These are phyloP conservation scores for Hypena proboscidalis DNA, from an alignment of 2,888 invertebrate genomes.

Conservation along the genomic window DNA sequence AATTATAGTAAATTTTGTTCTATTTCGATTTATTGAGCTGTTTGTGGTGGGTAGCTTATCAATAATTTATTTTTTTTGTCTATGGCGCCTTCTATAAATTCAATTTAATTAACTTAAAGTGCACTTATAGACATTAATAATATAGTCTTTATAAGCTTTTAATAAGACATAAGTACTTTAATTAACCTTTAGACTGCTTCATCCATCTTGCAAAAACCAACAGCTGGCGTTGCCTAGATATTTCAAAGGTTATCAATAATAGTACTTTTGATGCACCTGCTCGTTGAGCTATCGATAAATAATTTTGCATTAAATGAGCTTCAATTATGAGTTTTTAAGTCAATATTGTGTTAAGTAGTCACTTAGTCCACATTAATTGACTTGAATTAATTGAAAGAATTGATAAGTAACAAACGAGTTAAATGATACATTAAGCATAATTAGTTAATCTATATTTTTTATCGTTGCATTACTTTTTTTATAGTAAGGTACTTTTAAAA, in stretches of 20 bases:
- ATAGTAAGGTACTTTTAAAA: too few species aligned
- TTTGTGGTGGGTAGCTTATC: slow-evolving; percentile 20
- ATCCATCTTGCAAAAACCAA: slow-evolving; percentile 13
- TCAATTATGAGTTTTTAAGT: slow-evolving; percentile 16
- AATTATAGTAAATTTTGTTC: slow-evolving; percentile 33
- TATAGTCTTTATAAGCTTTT: background rate
- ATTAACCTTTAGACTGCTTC: slow-evolving; percentile 2
- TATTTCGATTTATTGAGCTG: slow-evolving; percentile 27
- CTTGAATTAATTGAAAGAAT: too few species aligned
- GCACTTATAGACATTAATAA: background rate
- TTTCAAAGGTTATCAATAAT: slow-evolving; percentile 19
- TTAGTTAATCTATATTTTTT: too few species aligned
- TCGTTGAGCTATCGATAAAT: slow-evolving; percentile 22
- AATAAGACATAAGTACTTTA: slow-evolving; percentile 1
- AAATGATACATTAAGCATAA: too few species aligned
- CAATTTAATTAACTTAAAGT: background rate
- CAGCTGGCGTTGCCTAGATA: slow-evolving; percentile 2
- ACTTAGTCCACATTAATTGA: too few species aligned
- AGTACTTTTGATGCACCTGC: slow-evolving; percentile 28
- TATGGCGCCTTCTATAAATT: background rate
- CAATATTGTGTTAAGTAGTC: slow-evolving; percentile 16
- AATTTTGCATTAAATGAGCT: slow-evolving; percentile 19
- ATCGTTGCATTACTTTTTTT: too few species aligned
- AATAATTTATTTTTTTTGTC: slow-evolving; percentile 19
- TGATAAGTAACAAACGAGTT: too few species aligned